A percentile compares a stretch with the other conserved stretches of the same genome.
Conservation (phyloP, 30 jellyfish, hydroid and myxozoan genomes). For the Aurelia coerulea region DNA sequence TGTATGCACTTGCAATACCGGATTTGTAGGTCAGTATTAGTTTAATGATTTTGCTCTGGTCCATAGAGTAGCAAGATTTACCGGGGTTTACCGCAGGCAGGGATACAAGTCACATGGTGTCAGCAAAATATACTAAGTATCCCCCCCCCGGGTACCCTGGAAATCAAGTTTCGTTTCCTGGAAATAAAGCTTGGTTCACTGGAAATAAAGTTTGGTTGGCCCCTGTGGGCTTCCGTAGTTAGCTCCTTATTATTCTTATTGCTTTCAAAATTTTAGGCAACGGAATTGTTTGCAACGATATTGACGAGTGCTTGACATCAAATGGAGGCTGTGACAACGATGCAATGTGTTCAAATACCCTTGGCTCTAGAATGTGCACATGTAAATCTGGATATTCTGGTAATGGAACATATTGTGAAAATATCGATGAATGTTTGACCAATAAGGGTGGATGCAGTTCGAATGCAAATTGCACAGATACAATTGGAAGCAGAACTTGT, state of each 20-base stretch:
- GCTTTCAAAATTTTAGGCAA: constrained; percentile 1
- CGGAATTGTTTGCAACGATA: constrained; percentile 33
- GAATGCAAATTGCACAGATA: constrained; percentile 21
- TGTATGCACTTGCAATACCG: constrained; percentile 25
- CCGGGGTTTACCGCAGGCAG: too few species aligned
- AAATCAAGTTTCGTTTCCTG: too few species aligned
- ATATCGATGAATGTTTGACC: constrained; percentile 18
- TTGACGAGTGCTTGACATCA: constrained; percentile 36
- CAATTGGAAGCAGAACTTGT: constrained; percentile 25
- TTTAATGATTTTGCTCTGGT: too few species aligned
- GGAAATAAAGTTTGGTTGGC: too few species aligned
- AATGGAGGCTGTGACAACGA: constrained; percentile 10
- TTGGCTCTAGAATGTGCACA: constrained; percentile 25
- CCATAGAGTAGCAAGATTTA: too few species aligned
- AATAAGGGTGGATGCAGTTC: background rate
- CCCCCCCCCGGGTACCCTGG: too few species aligned
- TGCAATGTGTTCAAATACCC: constrained; percentile 21
- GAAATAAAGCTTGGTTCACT: too few species aligned
- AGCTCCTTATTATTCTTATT: too few species aligned
- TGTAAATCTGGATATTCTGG: constrained; percentile 45
- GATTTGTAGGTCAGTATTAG: constrained; percentile 16
- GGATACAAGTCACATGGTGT: too few species aligned
- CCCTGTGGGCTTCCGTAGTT: too few species aligned
- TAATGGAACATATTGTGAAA: constrained; percentile 41
- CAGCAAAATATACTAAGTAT: too few species aligned